Conservation (phyloP, 37 sponge, comb jelly and placozoan species). For the Corticium candelabrum region DNA sequence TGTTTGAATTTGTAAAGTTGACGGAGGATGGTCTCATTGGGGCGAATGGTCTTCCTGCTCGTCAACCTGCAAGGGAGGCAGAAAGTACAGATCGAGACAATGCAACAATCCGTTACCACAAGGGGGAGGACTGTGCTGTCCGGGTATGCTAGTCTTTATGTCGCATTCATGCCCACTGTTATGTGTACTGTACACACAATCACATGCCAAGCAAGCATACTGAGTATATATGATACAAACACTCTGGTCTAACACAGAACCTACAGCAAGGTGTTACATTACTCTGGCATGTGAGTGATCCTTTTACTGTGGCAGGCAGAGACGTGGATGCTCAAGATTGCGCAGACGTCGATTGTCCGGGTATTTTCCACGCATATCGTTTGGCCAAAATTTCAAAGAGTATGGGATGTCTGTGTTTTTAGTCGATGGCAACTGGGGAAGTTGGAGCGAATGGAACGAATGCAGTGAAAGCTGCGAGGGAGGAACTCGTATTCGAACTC, state of each 20-base stretch:
- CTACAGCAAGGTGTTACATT: too few species aligned
- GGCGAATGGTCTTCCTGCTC: constrained; percentile 9
- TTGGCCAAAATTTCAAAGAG: too few species aligned
- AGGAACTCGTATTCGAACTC: background rate
- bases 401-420: background rate
- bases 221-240: background rate
- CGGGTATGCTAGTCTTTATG: too few species aligned
- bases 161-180: too few species aligned
- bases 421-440: constrained; percentile 18
- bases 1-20: too few species aligned
- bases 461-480: constrained; percentile 7
- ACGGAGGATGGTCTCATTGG: constrained; percentile 9
- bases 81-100: background rate
- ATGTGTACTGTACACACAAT: too few species aligned
- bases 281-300: too few species aligned
- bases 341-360: too few species aligned
- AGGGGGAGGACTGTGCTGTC: background rate
- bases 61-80: background rate
- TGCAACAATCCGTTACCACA: background rate
- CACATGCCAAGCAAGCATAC: background rate
- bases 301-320: too few species aligned
- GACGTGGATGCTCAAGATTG: too few species aligned
- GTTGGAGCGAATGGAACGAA: constrained; percentile 8
- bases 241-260: too few species aligned
- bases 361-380: too few species aligned